Percentiles rank a stretch among this genome's conserved stretches.
These are phyloP conservation scores for Taeniopygia guttata DNA, from an alignment of 2,797 vertebrate species.

Conservation along the genomic window DNA sequence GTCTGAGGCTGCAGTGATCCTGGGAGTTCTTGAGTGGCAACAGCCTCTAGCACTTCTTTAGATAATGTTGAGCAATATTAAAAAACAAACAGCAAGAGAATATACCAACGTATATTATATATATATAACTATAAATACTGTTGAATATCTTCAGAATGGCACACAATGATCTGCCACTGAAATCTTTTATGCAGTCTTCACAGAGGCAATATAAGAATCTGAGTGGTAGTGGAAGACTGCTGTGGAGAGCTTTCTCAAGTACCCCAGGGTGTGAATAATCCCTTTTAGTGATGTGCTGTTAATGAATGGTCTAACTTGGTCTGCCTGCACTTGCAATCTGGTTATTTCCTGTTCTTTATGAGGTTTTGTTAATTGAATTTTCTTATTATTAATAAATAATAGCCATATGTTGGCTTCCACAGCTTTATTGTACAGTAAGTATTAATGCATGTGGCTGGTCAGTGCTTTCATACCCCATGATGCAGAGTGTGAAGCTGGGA, in stretches of 20 bases:
- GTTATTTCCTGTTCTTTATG: neutral
- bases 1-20: neutral
- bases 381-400: neutral
- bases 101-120: neutral
- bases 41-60: neutral
- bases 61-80: rapidly evolving
- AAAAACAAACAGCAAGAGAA: neutral
- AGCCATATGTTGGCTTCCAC: neutral
- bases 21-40: neutral
- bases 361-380: neutral
- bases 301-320: neutral
- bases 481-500: neutral
- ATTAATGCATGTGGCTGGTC: neutral
- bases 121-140: too few relatives aligned
- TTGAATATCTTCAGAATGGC: neutral
- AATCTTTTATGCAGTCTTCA: neutral
- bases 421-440: neutral
- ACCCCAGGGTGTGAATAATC: neutral
- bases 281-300: rapidly evolving
- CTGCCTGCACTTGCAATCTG: neutral
- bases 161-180: neutral
- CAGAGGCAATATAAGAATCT: neutral
- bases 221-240: neutral
- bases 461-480: neutral
- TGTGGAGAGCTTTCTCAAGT: neutral